These are phyloP conservation scores for Melanostoma mellinum DNA, from an alignment of 2,888 invertebrate genomes.

Conservation along the genomic window DNA sequence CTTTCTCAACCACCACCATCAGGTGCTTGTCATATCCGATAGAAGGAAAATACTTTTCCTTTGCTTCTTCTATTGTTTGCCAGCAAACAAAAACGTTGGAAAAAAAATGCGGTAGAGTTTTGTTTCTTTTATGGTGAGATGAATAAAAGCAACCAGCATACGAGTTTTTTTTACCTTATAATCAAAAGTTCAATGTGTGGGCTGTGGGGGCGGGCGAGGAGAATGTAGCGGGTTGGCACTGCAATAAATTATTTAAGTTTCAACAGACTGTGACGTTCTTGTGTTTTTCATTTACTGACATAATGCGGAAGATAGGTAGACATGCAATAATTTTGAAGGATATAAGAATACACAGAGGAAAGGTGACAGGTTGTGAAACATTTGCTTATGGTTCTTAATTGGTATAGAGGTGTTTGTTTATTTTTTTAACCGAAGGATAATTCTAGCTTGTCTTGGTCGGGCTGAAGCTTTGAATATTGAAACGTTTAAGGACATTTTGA, in stretches of 20 bases:
- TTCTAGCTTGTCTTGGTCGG: no score
- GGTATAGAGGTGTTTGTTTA: no score
- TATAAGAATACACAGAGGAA: slow-evolving; percentile 27
- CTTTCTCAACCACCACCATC: slow-evolving; percentile 38
- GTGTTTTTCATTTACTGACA: slow-evolving; percentile 14
- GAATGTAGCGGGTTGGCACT: not conserved
- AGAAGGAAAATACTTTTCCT: slow-evolving; percentile 37
- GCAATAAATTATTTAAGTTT: slow-evolving; percentile 30
- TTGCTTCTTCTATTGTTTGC: slow-evolving; percentile 42
- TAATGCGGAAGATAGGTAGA: slow-evolving; percentile 7
- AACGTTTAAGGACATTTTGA: no score
- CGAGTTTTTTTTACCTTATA: slow-evolving; percentile 26
- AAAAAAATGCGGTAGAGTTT: slow-evolving; percentile 28
- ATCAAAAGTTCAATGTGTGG: slow-evolving; percentile 29
- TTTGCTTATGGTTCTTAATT: no score
- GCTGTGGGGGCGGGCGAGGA: not conserved
- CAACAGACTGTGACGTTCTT: slow-evolving; percentile 10
- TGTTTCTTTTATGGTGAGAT: slow-evolving; percentile 39
- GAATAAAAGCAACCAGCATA: slow-evolving; percentile 30
- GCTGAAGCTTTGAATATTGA: no score
- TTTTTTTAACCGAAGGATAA: no score
- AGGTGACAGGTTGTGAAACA: not conserved
- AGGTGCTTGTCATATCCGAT: slow-evolving; percentile 27
- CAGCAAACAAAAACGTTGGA: slow-evolving; percentile 25
- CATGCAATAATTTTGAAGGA: slow-evolving; percentile 5